Evolutionary conservation across 2,888 invertebrate species (phyloP), one percentile per base, ranked within the genome.

Genomic region (Brachypterus glaber): DNA sequence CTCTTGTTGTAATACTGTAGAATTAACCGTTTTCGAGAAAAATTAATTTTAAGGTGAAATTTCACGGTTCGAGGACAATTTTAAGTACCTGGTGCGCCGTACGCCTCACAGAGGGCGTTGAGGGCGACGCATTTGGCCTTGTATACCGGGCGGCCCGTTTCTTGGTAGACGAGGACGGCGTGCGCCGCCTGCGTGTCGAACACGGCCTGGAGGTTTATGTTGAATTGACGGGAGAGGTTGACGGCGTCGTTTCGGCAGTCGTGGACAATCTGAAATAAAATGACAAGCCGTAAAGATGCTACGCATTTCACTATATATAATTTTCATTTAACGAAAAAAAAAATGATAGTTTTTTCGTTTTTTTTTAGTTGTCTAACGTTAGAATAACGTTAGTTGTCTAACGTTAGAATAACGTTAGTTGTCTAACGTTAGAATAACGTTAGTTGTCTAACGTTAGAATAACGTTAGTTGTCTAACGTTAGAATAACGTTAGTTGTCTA

Each of bases 51-150:
- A n/a, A n/a, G n/a, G n/a, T n/a, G n/a, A n/a, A n/a, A n/a, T n/a
- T n/a, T n/a, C n/a, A n/a, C n/a, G n/a, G n/a, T n/a, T n/a, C n/a
- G n/a, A n/a, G n/a, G n/a, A n/a, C n/a, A n/a, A n/a, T n/a, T n/a
- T n/a, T n/a, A n/a, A n/a, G n/a, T n/a, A n/a, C 80, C 74, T 0
- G 88, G 84, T 32, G 88, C 88, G 57, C 83, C 84, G 62, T 92
- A 90, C 45, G 82, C 73, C 64, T 91, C 86, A 65, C 93, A 93
- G 37, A 96, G 71, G 36, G 91, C 86, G 69, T 91, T 90, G 40
- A 95, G 71, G 51, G 90, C 89, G 32, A 92, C 80, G 62, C 89
- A 89, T 68, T 93, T 92, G 35, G 91, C 89, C 71, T 95, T 95
- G 61, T 92, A 89, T 34, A 93, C 88, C 21, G 93, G 91, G 54